Evolutionary conservation across 2,113 vertebrate genomes (phyloP), one percentile per base, ranked within the genome.

Genomic region (Poecilia latipinna): DNA sequence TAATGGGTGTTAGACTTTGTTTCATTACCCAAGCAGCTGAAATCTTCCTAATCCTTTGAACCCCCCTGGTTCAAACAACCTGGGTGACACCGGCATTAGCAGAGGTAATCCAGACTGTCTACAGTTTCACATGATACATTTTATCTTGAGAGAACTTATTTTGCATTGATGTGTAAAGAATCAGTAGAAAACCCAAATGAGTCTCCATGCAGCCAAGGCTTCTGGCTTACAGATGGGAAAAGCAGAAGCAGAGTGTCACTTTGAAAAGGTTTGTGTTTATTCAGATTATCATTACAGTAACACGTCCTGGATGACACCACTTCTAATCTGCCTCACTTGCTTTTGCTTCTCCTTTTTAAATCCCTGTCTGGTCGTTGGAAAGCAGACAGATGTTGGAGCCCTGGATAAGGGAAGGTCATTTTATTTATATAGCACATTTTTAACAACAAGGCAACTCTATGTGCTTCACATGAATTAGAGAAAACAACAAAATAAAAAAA

Each of bases 61-160:
- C 28, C 72, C 68, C 51, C 42, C 64, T 12, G 65, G 91, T 91
- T 91, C 90, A 88, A 91, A 93, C 87, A 82, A 74, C 68, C 71
- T 26, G 85, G 87, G 78, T 92, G 89, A 90, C 88, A 93, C 90
- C 82, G 76, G 88, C 64, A 85, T 93, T 90, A 92, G 77, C 74
- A 11, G 69, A 82, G 42, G 80, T 91, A 90, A 93, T 90, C 89
- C 86, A 80, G 29, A 75, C 60, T 72, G 32, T 44, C 54, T 73
- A 35, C 32, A 33, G 68, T 78, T 86, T 90, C 86, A 80, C 86
- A 72, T 88, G 81, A 42, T 78, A 61, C 17, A 61, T 44, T 80
- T 83, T 67, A 65, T 66, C 70, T 79, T 61, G 39, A 80, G 64
- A 35, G 78, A 28, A 74, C 75, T 54, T 68, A 33, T 13, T 80